These are phyloP conservation scores for Arvicanthis niloticus DNA, from an alignment of 2,113 vertebrate genomes.

Conservation along the genomic window DNA sequence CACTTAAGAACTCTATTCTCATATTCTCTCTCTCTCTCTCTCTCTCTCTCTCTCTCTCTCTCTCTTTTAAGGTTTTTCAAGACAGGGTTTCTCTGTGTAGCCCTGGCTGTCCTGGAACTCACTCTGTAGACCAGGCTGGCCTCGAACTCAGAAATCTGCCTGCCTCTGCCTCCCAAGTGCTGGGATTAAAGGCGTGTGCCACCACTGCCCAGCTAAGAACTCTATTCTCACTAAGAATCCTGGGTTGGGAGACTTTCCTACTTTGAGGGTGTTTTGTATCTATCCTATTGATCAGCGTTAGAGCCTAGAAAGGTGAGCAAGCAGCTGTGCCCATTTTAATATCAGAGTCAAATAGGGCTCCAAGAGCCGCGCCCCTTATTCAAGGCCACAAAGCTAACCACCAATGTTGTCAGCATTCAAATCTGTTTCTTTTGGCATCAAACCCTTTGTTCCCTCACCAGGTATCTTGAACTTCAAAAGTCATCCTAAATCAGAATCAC, in stretches of 20 bases:
- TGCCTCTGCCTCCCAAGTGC: too few species aligned
- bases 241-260: background rate
- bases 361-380: background rate
- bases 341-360: background rate
- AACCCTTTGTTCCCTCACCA: background rate
- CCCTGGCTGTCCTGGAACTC: too few species aligned
- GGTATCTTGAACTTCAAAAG: background rate
- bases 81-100: too few species aligned
- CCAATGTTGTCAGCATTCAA: background rate
- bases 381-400: background rate
- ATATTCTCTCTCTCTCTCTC: too few species aligned
- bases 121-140: too few species aligned
- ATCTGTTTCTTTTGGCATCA: background rate
- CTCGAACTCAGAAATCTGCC: too few species aligned
- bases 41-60: too few species aligned
- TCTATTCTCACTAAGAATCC: background rate
- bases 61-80: too few species aligned
- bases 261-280: background rate
- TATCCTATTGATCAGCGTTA: background rate
- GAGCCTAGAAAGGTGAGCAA: background rate
- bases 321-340: background rate
- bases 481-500: background rate
- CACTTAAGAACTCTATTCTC: background rate
- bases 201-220: background rate
- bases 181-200: too few species aligned